phyloP scores from a whole-genome alignment of 2,888 invertebrate species.

The Alloplasta piceator region DNA sequence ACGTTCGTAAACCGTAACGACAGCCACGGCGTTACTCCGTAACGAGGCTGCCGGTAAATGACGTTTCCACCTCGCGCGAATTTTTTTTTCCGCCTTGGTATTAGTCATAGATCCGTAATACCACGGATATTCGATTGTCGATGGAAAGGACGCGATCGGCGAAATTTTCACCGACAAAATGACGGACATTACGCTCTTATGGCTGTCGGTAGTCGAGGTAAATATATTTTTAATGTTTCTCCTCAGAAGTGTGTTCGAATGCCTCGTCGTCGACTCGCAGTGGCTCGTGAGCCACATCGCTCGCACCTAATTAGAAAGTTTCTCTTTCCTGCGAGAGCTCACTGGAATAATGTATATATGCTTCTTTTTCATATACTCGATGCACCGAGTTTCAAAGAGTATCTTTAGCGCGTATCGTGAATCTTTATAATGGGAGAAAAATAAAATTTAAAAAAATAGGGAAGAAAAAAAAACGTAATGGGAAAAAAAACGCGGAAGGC shows the following conservation, averaged over 20 bases:
- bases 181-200: too few relatives aligned
- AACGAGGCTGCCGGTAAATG: constrained; percentile 73
- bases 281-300: constrained; percentile 62
- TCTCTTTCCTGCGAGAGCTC: constrained; percentile 65
- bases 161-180: too few relatives aligned
- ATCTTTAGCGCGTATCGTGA: constrained; percentile 22
- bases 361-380: constrained; percentile 10
- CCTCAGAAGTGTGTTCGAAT: background rate
- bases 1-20: constrained; percentile 71
- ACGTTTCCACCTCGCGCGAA: constrained; percentile 64
- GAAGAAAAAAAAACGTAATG: background rate
- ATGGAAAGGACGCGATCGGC: too few relatives aligned
- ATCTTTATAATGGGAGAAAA: background rate
- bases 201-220: background rate
- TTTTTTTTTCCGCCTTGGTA: constrained; percentile 30
- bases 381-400: constrained; percentile 13
- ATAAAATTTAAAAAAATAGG: background rate
- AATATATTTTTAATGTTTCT: background rate
- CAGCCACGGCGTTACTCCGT: constrained; percentile 60
- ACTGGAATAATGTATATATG: constrained; percentile 11
- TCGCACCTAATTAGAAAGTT: constrained; percentile 71
- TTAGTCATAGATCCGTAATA: constrained; percentile 45
- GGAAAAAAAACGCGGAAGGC: background rate
- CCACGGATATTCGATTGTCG: background rate
- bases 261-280: background rate